These are phyloP conservation scores for Tigriopus californicus DNA, from an alignment of 2,888 invertebrate genomes.

Conservation along the genomic window DNA sequence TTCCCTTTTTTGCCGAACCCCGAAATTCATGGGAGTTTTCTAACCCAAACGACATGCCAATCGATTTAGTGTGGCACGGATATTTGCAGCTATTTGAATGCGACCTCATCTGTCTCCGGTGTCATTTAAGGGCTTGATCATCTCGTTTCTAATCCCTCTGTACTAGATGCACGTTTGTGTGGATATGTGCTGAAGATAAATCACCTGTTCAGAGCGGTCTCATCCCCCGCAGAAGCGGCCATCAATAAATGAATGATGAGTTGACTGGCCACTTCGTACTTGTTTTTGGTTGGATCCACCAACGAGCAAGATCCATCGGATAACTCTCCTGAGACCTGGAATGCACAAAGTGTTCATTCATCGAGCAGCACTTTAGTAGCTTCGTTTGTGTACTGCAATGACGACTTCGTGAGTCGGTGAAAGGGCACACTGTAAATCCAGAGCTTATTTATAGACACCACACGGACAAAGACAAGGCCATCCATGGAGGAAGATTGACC, in stretches of 20 bases:
- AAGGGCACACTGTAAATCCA: background rate
- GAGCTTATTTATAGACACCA: too few relatives aligned
- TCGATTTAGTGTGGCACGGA: too few relatives aligned
- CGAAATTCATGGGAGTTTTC: too few relatives aligned
- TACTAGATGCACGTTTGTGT: too few relatives aligned
- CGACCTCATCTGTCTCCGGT: too few relatives aligned
- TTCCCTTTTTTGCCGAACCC: too few relatives aligned
- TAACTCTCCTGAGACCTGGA: background rate
- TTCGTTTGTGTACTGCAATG: background rate
- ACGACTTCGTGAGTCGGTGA: background rate
- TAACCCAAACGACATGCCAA: too few relatives aligned
- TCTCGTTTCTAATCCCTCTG: background rate
- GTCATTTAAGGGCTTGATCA: background rate
- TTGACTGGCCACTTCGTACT: slow-evolving; percentile 3
- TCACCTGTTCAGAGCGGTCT: slow-evolving; percentile 1
- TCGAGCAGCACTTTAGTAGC: too few relatives aligned
- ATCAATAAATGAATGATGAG: background rate
- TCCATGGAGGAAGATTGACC: too few relatives aligned
- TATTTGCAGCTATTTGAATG: too few relatives aligned
- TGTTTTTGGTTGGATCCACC: slow-evolving; percentile 1
- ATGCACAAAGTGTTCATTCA: background rate
- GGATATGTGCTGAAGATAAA: background rate
- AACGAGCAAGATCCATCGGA: background rate
- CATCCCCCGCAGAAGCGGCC: slow-evolving; percentile 6
- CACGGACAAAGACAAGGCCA: too few relatives aligned